Percentiles rank a stretch among this genome's conserved stretches.
These are phyloP conservation scores for Ctenopoma kingsleyae DNA, from an alignment of 2,797 vertebrate genomes.

Conservation along the genomic window DNA sequence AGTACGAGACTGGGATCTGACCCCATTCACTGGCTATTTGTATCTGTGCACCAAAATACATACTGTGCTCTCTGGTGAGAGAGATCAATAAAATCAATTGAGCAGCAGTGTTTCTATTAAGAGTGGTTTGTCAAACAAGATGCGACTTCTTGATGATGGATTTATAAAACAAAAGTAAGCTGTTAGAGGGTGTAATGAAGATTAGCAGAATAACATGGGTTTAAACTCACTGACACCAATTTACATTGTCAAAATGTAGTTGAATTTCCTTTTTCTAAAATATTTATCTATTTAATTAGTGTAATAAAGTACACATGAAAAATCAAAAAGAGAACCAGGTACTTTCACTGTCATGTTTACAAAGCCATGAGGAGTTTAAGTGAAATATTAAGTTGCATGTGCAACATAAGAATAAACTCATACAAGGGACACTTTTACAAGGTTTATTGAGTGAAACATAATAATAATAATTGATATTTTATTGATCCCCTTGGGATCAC, in stretches of 20 bases:
- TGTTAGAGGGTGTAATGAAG: slow-evolving; percentile 20
- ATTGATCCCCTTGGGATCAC: no score
- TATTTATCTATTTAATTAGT: not conserved
- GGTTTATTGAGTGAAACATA: no score
- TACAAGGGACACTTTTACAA: not conserved
- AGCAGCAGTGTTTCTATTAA: slow-evolving; percentile 66
- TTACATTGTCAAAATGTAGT: slow-evolving; percentile 18
- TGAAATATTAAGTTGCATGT: not conserved
- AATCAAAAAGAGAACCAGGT: not conserved
- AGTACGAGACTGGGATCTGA: slow-evolving; percentile 56
- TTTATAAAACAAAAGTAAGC: slow-evolving; percentile 53
- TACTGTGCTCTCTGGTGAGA: slow-evolving; percentile 57
- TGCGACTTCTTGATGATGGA: slow-evolving; percentile 57
- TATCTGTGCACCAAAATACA: slow-evolving; percentile 42
- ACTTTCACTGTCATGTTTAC: no score
- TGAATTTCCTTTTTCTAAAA: not conserved
- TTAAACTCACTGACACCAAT: slow-evolving; percentile 8
- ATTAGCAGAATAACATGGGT: slow-evolving; percentile 25
- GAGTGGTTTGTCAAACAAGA: slow-evolving; percentile 62
- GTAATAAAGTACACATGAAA: not conserved
- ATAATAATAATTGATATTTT: no score
- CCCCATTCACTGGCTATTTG: slow-evolving; percentile 48
- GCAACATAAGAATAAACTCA: not conserved
- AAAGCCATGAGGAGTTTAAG: not conserved
- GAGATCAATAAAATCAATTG: slow-evolving; percentile 74